Conservation (phyloP, 2,797 vertebrate genomes). For the Distichodus sexfasciatus region DNA sequence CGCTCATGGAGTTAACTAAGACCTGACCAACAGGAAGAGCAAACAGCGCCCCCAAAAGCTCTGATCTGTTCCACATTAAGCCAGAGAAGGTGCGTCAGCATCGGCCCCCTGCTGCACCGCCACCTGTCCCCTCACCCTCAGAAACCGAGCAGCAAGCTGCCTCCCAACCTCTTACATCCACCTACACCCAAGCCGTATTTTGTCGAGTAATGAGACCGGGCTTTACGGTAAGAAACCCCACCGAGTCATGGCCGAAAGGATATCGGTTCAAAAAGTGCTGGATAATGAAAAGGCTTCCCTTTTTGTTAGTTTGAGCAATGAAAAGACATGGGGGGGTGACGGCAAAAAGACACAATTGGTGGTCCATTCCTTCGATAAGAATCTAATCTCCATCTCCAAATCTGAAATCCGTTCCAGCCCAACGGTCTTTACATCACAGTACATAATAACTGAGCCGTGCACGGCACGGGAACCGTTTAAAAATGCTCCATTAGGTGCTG, state of each 20-base stretch:
- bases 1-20: too few species aligned
- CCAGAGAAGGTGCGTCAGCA: slow-evolving; percentile 29
- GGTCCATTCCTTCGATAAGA: not conserved
- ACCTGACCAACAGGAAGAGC: slow-evolving; percentile 19
- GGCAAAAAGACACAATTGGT: not conserved
- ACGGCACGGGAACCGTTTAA: not conserved
- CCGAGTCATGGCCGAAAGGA: not conserved
- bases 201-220: too few species aligned
- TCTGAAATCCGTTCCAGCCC: not conserved
- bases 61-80: slow-evolving; percentile 30
- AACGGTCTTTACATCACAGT: not conserved
- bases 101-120: slow-evolving; percentile 30
- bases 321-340: not conserved
- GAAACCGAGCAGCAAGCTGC: not conserved
- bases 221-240: not conserved
- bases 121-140: slow-evolving; percentile 23
- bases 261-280: not conserved
- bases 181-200: not conserved
- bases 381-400: not conserved
- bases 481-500: not conserved
- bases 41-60: not conserved
- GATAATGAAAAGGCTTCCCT: not conserved
- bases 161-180: not conserved
- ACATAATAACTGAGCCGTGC: not conserved
- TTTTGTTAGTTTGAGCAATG: too few species aligned